phyloP scores from a whole-genome alignment of 2,888 invertebrate species.

The Chymomyza fuscimana region DNA sequence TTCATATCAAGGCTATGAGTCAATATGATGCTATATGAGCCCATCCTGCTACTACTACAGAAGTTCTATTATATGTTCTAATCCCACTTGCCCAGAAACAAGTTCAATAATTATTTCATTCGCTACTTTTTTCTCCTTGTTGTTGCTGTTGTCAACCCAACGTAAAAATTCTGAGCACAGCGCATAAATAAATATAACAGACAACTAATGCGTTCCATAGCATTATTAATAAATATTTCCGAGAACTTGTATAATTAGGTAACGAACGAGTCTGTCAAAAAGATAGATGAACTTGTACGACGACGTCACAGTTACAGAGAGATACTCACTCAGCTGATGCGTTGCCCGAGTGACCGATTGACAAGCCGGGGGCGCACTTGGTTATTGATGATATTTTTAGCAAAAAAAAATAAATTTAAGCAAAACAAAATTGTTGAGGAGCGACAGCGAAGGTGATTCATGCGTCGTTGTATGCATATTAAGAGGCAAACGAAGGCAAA shows the following conservation, averaged over 20 bases:
- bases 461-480: conserved; percentile 38
- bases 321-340: conserved; percentile 33
- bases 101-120: conserved; percentile 34
- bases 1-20: background rate
- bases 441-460: conserved; percentile 34
- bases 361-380: conserved; percentile 29
- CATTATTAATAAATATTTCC: conserved; percentile 64
- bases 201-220: conserved; percentile 37
- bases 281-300: conserved; percentile 37
- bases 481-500: conserved; percentile 29
- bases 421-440: background rate
- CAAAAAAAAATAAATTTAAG: background rate
- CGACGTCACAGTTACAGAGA: conserved; percentile 51
- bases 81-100: conserved; percentile 6
- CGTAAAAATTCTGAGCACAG: conserved; percentile 24
- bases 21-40: background rate
- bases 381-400: conserved; percentile 22
- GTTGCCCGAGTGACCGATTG: conserved; percentile 21
- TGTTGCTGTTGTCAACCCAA: conserved; percentile 6
- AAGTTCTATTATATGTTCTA: background rate
- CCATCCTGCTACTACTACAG: background rate
- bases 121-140: background rate
- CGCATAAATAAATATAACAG: conserved; percentile 38
- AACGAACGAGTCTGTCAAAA: conserved; percentile 16
- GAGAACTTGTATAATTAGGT: conserved; percentile 40